phyloP scores from a whole-genome alignment of 1,140 invertebrate species.

The Megalopta genalis region DNA sequence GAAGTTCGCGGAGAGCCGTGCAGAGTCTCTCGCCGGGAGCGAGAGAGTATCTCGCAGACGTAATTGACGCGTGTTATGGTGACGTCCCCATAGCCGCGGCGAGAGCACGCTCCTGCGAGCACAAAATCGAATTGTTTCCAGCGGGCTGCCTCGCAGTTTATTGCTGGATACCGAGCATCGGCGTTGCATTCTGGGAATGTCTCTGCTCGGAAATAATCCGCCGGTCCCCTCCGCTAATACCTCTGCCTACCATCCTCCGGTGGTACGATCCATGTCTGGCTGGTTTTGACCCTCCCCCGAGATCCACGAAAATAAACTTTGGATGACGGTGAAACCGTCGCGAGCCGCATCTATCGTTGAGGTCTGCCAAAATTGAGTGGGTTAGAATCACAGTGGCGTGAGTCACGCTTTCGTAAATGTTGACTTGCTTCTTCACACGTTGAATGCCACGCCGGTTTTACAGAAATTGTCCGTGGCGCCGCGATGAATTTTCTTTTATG shows the following conservation, averaged over 20 bases:
- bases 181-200: slow-evolving; percentile 42
- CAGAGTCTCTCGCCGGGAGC: background rate
- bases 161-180: slow-evolving; percentile 43
- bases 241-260: background rate
- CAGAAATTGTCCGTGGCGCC: no score
- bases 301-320: background rate
- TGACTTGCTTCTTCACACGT: no score
- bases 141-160: slow-evolving; percentile 38
- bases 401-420: no score
- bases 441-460: no score
- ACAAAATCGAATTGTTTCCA: slow-evolving; percentile 51
- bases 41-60: slow-evolving; percentile 40
- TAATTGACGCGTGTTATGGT: slow-evolving; percentile 50
- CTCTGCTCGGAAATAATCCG: slow-evolving; percentile 24
- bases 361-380: no score
- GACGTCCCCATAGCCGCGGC: slow-evolving; percentile 28
- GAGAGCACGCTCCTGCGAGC: slow-evolving; percentile 43
- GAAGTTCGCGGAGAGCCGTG: background rate
- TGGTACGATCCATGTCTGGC: no score
- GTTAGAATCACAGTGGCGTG: no score
- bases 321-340: no score
- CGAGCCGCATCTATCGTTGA: no score
- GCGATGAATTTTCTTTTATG: no score
- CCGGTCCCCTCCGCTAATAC: background rate
- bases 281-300: background rate